Evolutionary conservation across 2,113 vertebrate species (phyloP).

Genomic region (Dermatemys mawii): DNA sequence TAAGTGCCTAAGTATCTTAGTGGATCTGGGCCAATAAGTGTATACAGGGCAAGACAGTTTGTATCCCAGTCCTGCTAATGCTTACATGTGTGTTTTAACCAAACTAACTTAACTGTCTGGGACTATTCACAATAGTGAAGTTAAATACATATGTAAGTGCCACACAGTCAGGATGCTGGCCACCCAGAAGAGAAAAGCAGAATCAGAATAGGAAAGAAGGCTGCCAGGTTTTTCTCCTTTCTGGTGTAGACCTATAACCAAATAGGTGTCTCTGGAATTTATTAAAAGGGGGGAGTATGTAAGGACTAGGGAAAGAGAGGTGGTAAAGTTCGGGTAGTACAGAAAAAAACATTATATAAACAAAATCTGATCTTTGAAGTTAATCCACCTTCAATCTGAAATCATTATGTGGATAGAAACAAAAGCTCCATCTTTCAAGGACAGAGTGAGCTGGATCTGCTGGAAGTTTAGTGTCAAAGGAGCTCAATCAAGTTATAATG

Average conservation of each 20-base stretch:
- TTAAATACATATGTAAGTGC: background rate
- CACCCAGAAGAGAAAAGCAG: background rate
- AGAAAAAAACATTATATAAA: background rate
- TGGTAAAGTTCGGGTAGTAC: background rate
- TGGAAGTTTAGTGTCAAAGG: constrained; percentile 9
- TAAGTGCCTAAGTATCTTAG: background rate
- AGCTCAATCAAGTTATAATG: constrained; percentile 33
- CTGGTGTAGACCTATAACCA: background rate
- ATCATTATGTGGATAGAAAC: background rate
- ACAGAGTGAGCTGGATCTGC: constrained; percentile 32
- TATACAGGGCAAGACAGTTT: background rate
- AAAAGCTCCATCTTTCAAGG: constrained; percentile 15
- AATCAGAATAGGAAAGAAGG: background rate
- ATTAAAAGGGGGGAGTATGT: background rate
- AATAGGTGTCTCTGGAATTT: background rate
- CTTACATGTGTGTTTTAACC: background rate
- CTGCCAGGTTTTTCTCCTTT: background rate
- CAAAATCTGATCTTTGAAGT: background rate
- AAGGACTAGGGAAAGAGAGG: background rate
- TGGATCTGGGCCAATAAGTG: background rate
- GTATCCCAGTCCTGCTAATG: background rate
- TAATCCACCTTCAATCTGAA: background rate
- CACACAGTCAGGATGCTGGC: background rate
- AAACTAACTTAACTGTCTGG: background rate
- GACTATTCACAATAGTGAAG: background rate